Base-by-base conservation (phyloP, 2,797 vertebrate genomes). In the Poecilia velifera region DNA sequence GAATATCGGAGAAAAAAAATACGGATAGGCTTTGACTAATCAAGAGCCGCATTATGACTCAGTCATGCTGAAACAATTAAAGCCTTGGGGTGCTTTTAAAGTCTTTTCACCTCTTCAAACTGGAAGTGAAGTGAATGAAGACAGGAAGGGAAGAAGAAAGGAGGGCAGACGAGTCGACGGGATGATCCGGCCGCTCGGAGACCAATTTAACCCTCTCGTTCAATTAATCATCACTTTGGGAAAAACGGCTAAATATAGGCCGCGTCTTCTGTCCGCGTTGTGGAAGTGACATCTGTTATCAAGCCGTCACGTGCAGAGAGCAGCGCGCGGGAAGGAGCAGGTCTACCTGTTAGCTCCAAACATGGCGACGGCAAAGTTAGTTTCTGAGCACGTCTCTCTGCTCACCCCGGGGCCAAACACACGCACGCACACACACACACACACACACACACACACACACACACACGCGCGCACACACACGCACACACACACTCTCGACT, bases 71-170 rank as follows among this genome's bases (percentile, higher is more conserved):
- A 93, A 94, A 91, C 87, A 89, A 91, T 90, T 90, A 84, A 83
- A 82, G 91, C 93, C 92, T 1, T 0, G 82, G 78, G 74, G 94
- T 93, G 87, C 93, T 93, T 89, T 95, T 87, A 90, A 89, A 91
- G 81, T 92, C 91, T 93, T 94, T 95, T 95, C 91, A 92, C 87
- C 88, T 93, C 93, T 74, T 86, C 39, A 28, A 34, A 93, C 91
- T 89, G 82, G 86, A 90, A 92, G 92, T 88, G 79, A 91, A 92
- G 82, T 81, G 87, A 90, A 92, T 89, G 89, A 89, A 87, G 84
- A 74, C 85, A 85, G 85, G 46, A 72, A 34, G 76, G 5, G 76
- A 62, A 66, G 74, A 49, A 53, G 76, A 87, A 93, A 93, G 62
- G 85, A 93, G 92, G 91, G 88, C 91, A 91, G 83, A 92, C 14